Evolutionary conservation across 2,113 vertebrate genomes (phyloP).

Genomic region (Ictidomys tridecemlineatus): DNA sequence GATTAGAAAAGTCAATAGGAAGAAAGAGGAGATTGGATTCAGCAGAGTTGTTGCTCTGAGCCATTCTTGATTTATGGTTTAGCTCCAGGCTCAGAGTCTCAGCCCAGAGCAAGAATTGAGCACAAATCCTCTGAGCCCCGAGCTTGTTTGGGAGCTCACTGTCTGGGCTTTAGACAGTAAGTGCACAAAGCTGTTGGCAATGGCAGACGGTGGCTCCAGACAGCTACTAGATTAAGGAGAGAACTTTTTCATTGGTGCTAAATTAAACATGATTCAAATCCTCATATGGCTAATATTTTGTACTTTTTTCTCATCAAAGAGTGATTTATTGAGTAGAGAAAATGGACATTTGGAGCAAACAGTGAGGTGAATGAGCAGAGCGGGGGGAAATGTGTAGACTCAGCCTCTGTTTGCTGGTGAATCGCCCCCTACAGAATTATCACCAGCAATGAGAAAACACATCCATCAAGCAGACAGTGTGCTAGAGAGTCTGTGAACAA

Average conservation of each 20-base stretch:
- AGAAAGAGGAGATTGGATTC: not conserved
- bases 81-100: not conserved
- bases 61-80: conserved; percentile 9
- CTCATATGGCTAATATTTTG: conserved; percentile 70
- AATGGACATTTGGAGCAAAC: conserved; percentile 36
- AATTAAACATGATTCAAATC: conserved; percentile 72
- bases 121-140: not conserved
- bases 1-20: not conserved
- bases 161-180: not conserved
- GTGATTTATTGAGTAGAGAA: conserved; percentile 61
- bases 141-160: not conserved
- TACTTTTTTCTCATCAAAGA: conserved; percentile 58
- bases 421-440: conserved; percentile 48
- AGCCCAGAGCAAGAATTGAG: not conserved
- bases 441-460: conserved; percentile 53
- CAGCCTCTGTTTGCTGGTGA: not conserved
- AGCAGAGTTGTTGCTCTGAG: not conserved
- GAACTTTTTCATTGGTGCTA: conserved; percentile 49
- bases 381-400: not conserved
- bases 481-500: not conserved
- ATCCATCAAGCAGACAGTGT: conserved; percentile 53
- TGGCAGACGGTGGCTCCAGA: not conserved
- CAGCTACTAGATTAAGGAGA: conserved; percentile 46
- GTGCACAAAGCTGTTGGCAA: not conserved
- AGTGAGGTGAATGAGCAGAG: conserved; percentile 23